A percentile compares a stretch with the other conserved stretches of the same genome.
Evolutionary conservation across 2,113 vertebrate species (phyloP).

Genomic region (Chaenogobius annularis): DNA sequence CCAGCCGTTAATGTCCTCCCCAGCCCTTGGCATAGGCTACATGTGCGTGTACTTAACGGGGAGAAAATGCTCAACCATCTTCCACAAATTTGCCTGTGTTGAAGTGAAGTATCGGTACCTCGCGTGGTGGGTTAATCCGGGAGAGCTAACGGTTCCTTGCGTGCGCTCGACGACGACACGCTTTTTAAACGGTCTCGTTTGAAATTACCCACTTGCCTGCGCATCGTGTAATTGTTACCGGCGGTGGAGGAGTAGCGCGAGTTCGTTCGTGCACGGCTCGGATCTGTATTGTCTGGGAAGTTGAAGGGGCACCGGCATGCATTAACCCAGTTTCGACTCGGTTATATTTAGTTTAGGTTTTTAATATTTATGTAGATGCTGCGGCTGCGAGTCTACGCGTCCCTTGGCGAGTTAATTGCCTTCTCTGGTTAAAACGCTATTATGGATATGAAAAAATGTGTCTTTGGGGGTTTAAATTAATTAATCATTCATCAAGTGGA

Average conservation of each 20-base stretch:
- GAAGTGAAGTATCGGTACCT: background rate
- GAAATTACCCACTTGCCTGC: background rate
- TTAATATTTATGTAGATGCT: constrained; percentile 41
- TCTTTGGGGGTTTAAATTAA: background rate
- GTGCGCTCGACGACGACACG: constrained; percentile 9
- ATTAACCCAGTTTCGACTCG: constrained; percentile 30
- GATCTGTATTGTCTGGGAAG: constrained; percentile 24
- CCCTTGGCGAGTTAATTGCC: constrained; percentile 29
- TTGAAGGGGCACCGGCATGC: constrained; percentile 18
- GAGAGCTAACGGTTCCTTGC: constrained; percentile 8
- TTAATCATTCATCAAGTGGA: background rate
- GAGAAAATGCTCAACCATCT: no score
- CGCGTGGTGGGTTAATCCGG: background rate
- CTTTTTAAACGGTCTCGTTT: constrained; percentile 6
- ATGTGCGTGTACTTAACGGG: background rate
- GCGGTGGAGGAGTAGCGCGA: background rate
- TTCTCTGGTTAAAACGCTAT: constrained; percentile 14
- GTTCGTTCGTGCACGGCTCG: background rate
- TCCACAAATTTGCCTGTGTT: background rate
- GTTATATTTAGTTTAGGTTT: constrained; percentile 52
- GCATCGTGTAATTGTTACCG: constrained; percentile 1
- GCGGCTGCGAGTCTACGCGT: constrained; percentile 14
- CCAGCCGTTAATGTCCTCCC: background rate
- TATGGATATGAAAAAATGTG: constrained; percentile 7
- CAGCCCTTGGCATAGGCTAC: constrained; percentile 7